Evolutionary conservation across 2,888 invertebrate species (phyloP), one percentile per base, ranked within the genome.

Genomic region (Mimumesa dahlbomi): DNA sequence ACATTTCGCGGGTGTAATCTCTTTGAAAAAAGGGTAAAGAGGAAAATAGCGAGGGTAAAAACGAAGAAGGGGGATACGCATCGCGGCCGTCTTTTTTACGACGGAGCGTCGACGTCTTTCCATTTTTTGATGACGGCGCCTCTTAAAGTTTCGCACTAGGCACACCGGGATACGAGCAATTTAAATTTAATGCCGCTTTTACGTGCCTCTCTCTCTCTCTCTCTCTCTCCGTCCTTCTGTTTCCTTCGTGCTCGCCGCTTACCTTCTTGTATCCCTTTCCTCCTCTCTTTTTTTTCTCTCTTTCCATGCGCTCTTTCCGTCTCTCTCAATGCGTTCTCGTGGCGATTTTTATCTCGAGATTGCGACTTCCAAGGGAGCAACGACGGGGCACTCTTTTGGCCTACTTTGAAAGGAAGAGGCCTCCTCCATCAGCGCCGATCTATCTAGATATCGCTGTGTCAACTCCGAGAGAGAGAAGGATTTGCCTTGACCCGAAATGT

Each of bases 281-380:
- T 6, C 49, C 21, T 18, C 14, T 11, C 7, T 48, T 22, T 22
- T 7, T 31, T 13, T 19, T 43, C 13, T 38, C 11, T 19, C 14
- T 3, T 11, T 38, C 25, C 18, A 19, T 57, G 25, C 25, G 25
- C 45, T 25, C 56, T 34, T 21, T 14, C 19, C 9, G 36, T 38
- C 40, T 13, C 18, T 38, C 49, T 19, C 46, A 21, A 63, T 42
- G 71, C 58, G 63, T 77, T 54, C 58, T 19, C 62, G 22, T 36
- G 53, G 68, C 71, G 84, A 83, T 81, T 75, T 77, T 77, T 82
- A 81, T 83, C 84, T 72, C 45, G 48, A 71, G 72, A 79, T 79
- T 76, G 74, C 61, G 67, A 64, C 74, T 77, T 68, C 49, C 53
- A 79, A 79, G 64, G 68, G 76, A 79, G 73, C 75, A 73, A 63